Conservation (phyloP, 2,113 vertebrate species). For the Phasianus colchicus region DNA sequence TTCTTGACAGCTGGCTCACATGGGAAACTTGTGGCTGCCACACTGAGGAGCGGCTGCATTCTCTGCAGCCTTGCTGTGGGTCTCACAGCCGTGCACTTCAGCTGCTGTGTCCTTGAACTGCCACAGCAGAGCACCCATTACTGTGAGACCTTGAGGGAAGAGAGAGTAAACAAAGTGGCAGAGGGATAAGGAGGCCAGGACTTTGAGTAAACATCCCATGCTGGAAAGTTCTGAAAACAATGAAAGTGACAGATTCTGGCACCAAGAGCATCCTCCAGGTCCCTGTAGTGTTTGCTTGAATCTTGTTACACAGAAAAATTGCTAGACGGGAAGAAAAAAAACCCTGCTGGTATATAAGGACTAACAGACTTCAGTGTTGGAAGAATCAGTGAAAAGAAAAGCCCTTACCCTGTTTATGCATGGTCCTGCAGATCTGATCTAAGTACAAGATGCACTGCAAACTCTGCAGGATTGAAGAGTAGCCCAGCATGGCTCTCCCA, state of each 20-base stretch:
- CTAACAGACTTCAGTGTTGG: not conserved
- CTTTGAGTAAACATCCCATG: not conserved
- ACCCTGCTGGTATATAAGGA: not conserved
- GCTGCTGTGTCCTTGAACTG: not conserved
- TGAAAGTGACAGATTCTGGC: not conserved
- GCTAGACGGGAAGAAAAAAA: not conserved
- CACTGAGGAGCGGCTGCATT: not conserved
- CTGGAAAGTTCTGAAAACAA: conserved; percentile 3
- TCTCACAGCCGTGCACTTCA: not conserved
- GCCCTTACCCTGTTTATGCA: not conserved
- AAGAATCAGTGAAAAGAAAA: not conserved
- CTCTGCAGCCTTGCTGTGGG: not conserved
- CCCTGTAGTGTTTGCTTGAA: not conserved
- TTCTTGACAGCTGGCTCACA: not conserved
- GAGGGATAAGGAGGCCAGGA: not conserved
- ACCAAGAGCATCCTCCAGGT: not conserved
- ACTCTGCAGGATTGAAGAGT: not conserved
- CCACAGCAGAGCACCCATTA: not conserved
- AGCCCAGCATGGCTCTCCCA: fast-evolving
- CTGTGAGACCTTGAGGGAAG: not conserved
- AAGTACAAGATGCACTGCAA: not conserved
- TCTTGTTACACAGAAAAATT: not conserved
- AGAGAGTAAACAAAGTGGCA: conserved; percentile 9
- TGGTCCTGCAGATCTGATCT: not conserved
- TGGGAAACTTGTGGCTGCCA: not conserved